Evolutionary conservation across 2,888 invertebrate species (phyloP).

Genomic region (Heteromurus nitidus): DNA sequence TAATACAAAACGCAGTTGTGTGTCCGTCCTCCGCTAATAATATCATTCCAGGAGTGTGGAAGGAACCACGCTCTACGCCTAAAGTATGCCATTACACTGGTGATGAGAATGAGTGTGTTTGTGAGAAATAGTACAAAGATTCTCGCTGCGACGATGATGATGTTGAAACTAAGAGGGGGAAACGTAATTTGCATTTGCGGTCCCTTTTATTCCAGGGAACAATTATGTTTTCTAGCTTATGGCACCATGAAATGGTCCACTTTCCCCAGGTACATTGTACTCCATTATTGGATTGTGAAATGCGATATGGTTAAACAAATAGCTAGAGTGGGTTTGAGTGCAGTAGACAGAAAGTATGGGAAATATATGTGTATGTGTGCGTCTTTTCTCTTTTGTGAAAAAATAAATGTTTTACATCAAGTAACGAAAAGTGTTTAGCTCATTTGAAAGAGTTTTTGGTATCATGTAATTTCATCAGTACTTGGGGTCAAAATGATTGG

Average conservation of each 20-base stretch:
- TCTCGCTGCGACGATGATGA: not conserved
- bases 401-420: too few species aligned
- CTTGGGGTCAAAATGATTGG: too few species aligned
- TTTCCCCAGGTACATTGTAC: too few species aligned
- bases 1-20: not conserved
- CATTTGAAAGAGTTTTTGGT: too few species aligned
- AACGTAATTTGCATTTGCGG: slow-evolving; percentile 37
- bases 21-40: not conserved
- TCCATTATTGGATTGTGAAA: too few species aligned
- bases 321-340: too few species aligned
- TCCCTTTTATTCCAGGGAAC: not conserved
- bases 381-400: too few species aligned
- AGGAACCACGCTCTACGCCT: not conserved
- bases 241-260: not conserved
- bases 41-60: not conserved
- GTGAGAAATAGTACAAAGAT: not conserved
- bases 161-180: slow-evolving; percentile 16
- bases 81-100: not conserved
- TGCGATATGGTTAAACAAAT: too few species aligned
- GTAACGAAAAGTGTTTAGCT: too few species aligned
- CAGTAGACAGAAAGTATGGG: too few species aligned
- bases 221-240: not conserved
- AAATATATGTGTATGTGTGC: too few species aligned
- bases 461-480: too few species aligned
- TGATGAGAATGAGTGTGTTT: not conserved